Base-by-base conservation (phyloP, 2,888 invertebrate species). In the Chouioia cunea region DNA sequence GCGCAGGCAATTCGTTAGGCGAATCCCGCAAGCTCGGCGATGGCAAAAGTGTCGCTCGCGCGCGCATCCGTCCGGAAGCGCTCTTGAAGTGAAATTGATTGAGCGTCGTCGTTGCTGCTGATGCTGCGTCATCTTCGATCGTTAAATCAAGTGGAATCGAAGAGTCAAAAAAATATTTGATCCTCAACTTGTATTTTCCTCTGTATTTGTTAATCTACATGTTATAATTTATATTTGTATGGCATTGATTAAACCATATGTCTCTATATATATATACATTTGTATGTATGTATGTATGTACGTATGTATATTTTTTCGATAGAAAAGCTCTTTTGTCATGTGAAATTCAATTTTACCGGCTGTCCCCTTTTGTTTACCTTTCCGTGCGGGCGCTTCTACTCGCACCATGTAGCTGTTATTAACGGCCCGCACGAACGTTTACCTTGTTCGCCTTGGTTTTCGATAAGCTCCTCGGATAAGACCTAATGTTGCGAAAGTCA, bases 31-130 rank as follows among this genome's bases (percentile, higher is more conserved):
- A 53, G 20, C 53, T 20, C 53, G 53, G 36, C 36, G 36, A 12
- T 36, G 53, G 53, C 22, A 53, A 53, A 53, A 53, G 53, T 53
- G 53, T 53, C 53, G 53, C 71, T 64, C 56, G 59, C 58, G 62
- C 59, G 54, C 57, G 47, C 67, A 72, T 72, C 72, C 70, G 70
- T 70, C 72, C 54, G 54, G 20, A 58, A 62, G 67, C 65, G 53
- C 46, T 18, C 43, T 16, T 76, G 77, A 77, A 77, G 76, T 73
- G 76, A 79, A 80, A 81, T 80, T 81, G 79, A 80, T 81, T 77
- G 81, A 79, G 76, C 77, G 74, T 62, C 67, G 52, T n/a, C 63
- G 58, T 57, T 2, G 57, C 74, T 74, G 77, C 73, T 2, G 57
- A 73, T 74, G 77, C 73, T 75, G 75, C 76, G 70, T 77, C 79